Percentiles rank a stretch among this genome's conserved stretches.
Conservation (phyloP, 2,797 vertebrate genomes). For the Aulostomus chinensis region DNA sequence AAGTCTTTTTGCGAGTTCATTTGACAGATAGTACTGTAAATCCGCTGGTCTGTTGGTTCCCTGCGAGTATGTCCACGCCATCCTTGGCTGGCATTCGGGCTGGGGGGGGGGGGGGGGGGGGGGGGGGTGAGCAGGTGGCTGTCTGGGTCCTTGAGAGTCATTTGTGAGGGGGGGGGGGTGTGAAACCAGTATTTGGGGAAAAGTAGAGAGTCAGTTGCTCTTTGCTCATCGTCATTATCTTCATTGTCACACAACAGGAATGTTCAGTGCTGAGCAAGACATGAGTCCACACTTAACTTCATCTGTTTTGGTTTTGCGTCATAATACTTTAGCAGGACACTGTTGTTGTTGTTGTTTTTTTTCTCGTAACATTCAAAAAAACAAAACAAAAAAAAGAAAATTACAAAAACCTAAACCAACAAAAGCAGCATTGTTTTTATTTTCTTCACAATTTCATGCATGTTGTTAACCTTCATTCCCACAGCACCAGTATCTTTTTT, state of each 20-base stretch:
- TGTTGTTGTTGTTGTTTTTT: background rate
- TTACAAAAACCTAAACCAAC: constrained; percentile 66
- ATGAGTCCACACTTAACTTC: constrained; percentile 60
- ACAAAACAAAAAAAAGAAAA: too few species aligned
- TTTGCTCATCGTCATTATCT: constrained; percentile 59
- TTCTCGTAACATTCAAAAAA: constrained; percentile 43
- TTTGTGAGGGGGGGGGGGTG: constrained; percentile 13
- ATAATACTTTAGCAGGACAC: constrained; percentile 63
- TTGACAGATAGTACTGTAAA: constrained; percentile 46
- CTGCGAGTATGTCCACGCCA: constrained; percentile 48
- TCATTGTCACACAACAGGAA: constrained; percentile 73
- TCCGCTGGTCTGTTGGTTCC: constrained; percentile 65
- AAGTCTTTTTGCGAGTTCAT: constrained; percentile 40
- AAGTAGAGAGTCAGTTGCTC: constrained; percentile 60
- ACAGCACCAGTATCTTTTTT: constrained; percentile 71
- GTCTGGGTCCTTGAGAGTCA: constrained; percentile 59
- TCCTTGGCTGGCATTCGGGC: constrained; percentile 40
- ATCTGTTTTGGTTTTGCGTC: constrained; percentile 70
- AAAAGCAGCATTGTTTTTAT: constrained; percentile 73
- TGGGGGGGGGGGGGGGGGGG: constrained; percentile 32
- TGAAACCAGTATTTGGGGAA: constrained; percentile 44
- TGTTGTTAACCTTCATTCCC: constrained; percentile 75
- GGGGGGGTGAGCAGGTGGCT: constrained; percentile 53
- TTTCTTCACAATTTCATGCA: constrained; percentile 81
- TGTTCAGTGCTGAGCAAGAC: constrained; percentile 70